phyloP scores from a whole-genome alignment of 2,797 vertebrate species.

The Agapornis canus region DNA sequence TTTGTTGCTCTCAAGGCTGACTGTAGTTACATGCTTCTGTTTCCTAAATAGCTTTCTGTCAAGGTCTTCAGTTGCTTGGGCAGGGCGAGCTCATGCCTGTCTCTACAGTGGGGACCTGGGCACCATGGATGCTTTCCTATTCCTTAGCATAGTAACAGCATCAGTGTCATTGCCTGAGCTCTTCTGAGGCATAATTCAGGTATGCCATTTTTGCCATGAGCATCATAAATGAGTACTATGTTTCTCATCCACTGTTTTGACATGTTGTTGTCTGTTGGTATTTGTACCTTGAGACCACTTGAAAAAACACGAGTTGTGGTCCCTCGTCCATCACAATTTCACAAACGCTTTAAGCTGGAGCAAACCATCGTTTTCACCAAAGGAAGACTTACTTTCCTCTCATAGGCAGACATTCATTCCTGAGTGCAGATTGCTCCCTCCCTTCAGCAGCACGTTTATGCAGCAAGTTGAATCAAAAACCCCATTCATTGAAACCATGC shows the following conservation, averaged over 20 bases:
- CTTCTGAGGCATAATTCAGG: background rate
- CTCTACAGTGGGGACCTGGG: background rate
- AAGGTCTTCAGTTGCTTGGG: background rate
- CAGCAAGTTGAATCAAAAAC: background rate
- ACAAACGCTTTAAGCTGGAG: background rate
- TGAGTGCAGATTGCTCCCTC: background rate
- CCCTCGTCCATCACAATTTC: background rate
- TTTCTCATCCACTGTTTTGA: background rate
- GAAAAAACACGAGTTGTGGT: background rate
- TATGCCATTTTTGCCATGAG: background rate
- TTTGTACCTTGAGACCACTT: background rate
- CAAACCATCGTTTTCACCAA: background rate
- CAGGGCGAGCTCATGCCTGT: background rate
- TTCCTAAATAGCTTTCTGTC: background rate
- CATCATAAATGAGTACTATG: background rate
- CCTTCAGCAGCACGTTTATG: background rate
- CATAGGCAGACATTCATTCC: background rate
- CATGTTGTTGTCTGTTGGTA: background rate
- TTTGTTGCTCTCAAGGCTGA: background rate
- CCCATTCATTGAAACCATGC: background rate
- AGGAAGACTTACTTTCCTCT: background rate
- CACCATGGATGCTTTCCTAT: fast-evolving
- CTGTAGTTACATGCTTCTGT: background rate
- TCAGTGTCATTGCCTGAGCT: background rate
- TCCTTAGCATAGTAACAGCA: background rate